Percentiles rank a stretch among this genome's conserved stretches.
These are phyloP conservation scores for Adrianichthys oophorus DNA, from an alignment of 2,797 vertebrate species.

Conservation along the genomic window DNA sequence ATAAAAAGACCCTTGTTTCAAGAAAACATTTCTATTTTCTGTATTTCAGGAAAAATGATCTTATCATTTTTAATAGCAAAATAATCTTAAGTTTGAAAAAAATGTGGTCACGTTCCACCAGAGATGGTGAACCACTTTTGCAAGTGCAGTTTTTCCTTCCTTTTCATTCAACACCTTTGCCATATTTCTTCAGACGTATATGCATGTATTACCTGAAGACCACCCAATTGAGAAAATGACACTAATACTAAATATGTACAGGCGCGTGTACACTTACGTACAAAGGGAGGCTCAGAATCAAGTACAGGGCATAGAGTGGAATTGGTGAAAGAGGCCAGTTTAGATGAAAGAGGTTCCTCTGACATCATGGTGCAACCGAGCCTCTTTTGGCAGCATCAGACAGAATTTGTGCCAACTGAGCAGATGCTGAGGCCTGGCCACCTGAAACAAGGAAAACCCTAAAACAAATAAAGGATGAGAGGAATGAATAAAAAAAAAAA, in stretches of 20 bases:
- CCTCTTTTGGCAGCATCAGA: conserved; percentile 52
- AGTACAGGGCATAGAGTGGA: conserved; percentile 41
- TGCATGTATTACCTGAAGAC: conserved; percentile 42
- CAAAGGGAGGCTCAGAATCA: conserved; percentile 40
- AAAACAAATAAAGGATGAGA: conserved; percentile 21
- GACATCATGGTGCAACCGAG: conserved; percentile 53
- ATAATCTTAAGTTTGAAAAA: too few species aligned
- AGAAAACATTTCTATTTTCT: too few species aligned
- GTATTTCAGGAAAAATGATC: too few species aligned
- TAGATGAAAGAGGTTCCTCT: conserved; percentile 60
- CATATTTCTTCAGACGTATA: conserved; percentile 46
- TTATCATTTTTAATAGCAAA: too few species aligned
- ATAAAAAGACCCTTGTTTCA: too few species aligned
- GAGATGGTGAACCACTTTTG: too few species aligned
- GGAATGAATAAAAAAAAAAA: conserved; percentile 19
- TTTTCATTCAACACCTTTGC: conserved; percentile 1
- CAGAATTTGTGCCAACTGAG: conserved; percentile 49
- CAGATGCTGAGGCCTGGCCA: conserved; percentile 61
- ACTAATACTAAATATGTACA: conserved; percentile 15
- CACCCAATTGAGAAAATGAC: conserved; percentile 21
- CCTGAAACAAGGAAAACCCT: conserved; percentile 50
- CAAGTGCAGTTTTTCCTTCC: too few species aligned
- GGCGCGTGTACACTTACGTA: conserved; percentile 18
- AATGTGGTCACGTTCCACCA: too few species aligned
- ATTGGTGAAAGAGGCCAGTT: conserved; percentile 63